These are phyloP conservation scores for Atethmia centrago DNA, from an alignment of 2,888 invertebrate species.

Conservation along the genomic window DNA sequence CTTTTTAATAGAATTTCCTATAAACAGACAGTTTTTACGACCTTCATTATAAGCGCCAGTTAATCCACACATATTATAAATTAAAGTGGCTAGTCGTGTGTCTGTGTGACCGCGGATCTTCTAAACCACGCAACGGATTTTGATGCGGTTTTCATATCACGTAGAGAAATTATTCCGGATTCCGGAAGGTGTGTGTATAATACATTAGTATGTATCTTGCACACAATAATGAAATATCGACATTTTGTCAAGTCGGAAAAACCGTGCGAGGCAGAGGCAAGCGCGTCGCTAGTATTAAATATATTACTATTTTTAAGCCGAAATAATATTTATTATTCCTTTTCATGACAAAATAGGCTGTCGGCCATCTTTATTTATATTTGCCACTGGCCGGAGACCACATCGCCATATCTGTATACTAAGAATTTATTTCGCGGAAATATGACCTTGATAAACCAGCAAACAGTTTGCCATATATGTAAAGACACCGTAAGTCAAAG, in stretches of 20 bases:
- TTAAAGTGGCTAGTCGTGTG: too few relatives aligned
- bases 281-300: background rate
- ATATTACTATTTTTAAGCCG: background rate
- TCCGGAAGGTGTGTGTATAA: too few relatives aligned
- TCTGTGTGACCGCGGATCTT: too few relatives aligned
- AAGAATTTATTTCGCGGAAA: constrained; percentile 20
- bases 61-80: background rate
- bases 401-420: constrained; percentile 1
- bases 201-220: too few relatives aligned
- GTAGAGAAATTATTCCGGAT: too few relatives aligned
- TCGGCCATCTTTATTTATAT: constrained; percentile 26
- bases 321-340: background rate
- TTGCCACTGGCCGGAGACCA: background rate
- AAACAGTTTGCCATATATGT: constrained; percentile 1
- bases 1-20: constrained; percentile 17
- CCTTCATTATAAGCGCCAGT: constrained; percentile 1
- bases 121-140: too few relatives aligned
- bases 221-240: too few relatives aligned
- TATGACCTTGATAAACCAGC: constrained; percentile 19
- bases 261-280: too few relatives aligned
- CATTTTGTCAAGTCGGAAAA: too few relatives aligned
- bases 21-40: constrained; percentile 1
- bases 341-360: background rate
- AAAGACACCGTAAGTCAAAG: constrained; percentile 1
- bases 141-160: too few relatives aligned